Evolutionary conservation across 2,797 vertebrate genomes (phyloP).

Genomic region (Trachops cirrhosus): DNA sequence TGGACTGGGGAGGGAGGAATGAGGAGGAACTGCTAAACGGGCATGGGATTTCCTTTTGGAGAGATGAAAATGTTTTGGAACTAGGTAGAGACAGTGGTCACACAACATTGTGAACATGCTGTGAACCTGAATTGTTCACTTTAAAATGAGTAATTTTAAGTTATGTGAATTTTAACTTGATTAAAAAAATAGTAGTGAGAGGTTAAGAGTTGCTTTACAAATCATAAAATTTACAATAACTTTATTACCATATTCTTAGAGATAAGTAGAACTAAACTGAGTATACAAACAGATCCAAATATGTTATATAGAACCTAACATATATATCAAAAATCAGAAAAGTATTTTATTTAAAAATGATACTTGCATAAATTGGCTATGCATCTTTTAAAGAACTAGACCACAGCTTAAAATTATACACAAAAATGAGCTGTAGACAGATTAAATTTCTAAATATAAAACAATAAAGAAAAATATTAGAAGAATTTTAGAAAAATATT

Average conservation of each 20-base stretch:
- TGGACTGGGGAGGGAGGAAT: neutral
- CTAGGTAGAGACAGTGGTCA: neutral
- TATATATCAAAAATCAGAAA: neutral
- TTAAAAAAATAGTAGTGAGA: neutral
- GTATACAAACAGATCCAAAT: neutral
- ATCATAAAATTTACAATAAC: neutral
- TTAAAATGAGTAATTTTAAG: no score
- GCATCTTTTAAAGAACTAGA: neutral
- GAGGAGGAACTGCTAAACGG: neutral
- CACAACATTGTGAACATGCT: neutral
- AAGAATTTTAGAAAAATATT: constrained; percentile 10
- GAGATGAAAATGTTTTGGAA: neutral
- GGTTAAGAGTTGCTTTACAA: neutral
- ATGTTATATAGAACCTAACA: neutral
- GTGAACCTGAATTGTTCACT: no score
- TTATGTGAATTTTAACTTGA: neutral
- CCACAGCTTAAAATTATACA: neutral
- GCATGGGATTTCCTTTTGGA: neutral
- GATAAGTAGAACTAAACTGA: neutral
- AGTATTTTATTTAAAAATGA: neutral
- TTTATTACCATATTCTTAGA: neutral
- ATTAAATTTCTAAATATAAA: neutral
- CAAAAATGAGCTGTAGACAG: neutral
- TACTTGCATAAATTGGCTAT: neutral
- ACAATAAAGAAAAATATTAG: neutral